Evolutionary conservation across 2,888 invertebrate genomes (phyloP).

Genomic region (Drosophila pseudotakahashii): DNA sequence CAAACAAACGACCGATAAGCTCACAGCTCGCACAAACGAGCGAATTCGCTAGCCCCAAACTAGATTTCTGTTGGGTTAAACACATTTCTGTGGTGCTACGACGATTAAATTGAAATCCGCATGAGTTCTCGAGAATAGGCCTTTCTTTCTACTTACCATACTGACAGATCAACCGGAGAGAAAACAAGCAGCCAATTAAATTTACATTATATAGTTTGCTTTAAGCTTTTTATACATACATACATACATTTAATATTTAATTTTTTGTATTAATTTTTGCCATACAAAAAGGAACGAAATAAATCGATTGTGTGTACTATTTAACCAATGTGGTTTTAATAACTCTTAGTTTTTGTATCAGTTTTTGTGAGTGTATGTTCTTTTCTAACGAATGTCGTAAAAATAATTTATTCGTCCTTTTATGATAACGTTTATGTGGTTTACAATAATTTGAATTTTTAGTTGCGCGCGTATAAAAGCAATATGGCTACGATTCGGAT

Average conservation of each 20-base stretch:
- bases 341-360: too few relatives aligned
- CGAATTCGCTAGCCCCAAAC: slow-evolving; percentile 13
- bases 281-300: slow-evolving; percentile 75
- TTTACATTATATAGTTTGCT: slow-evolving; percentile 67
- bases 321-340: slow-evolving; percentile 26
- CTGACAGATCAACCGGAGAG: slow-evolving; percentile 44
- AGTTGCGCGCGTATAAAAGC: background rate
- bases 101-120: slow-evolving; percentile 31
- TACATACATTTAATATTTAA: slow-evolving; percentile 70
- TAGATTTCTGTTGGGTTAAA: slow-evolving; percentile 43
- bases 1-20: slow-evolving; percentile 47
- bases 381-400: too few relatives aligned
- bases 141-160: slow-evolving; percentile 32
- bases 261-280: slow-evolving; percentile 77
- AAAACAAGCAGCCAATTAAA: slow-evolving; percentile 54
- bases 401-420: background rate
- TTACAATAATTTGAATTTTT: background rate
- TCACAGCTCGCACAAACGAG: slow-evolving; percentile 41
- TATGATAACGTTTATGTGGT: background rate
- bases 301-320: slow-evolving; percentile 77
- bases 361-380: too few relatives aligned
- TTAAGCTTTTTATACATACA: slow-evolving; percentile 78
- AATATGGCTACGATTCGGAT: background rate
- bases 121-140: slow-evolving; percentile 16
- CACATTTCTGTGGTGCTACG: slow-evolving; percentile 61